Evolutionary conservation across 2,797 vertebrate genomes (phyloP), one percentile per base, ranked within the genome.

Genomic region (Otus scops): DNA sequence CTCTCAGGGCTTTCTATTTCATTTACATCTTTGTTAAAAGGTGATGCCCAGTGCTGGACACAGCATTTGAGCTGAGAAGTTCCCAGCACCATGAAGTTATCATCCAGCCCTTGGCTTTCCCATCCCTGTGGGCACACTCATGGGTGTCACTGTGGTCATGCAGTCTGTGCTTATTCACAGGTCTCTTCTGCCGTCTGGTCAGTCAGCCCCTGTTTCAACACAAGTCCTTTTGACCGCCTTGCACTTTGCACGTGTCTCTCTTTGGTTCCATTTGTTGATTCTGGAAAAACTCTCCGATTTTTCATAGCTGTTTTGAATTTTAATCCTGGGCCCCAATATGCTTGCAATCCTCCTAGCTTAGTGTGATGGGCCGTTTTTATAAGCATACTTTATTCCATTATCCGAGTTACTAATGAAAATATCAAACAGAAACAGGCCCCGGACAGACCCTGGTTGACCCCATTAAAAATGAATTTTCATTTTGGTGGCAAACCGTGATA

Each of bases 281-380:
- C 84, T 97, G 95, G 93, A 97, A 96, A 94, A 89, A 30, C 23
- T 75, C 56, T 91, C 53, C 0, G 0, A 36, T 70, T 87, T 96
- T 93, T 92, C 87, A 56, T 77, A 53, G 79, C 54, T 74, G 64
- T 95, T 92, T 94, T 95, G 91, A 77, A 88, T 96, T 92, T 88
- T 96, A 95, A 89, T 94, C 89, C 93, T 68, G 71, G 85, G 95
- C 87, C 91, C 41, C 89, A 84, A 30, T 89, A 77, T 34, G 16
- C 61, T 97, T 34, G 1, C 85, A 96, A 96, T 95, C 95, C 91
- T 92, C 75, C 87, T 81, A 89, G 92, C 93, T 96, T 96, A 96
- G 71, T 18, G 41, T 18, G 75, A 92, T 91, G 75, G 86, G 28
- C 48, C 0, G 9, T 80, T 71, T 89, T 89, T 94, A 80, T 89